A percentile compares a stretch with the other conserved stretches of the same genome.
phyloP scores from a whole-genome alignment of 2,113 vertebrate species.

The Myodes glareolus region DNA sequence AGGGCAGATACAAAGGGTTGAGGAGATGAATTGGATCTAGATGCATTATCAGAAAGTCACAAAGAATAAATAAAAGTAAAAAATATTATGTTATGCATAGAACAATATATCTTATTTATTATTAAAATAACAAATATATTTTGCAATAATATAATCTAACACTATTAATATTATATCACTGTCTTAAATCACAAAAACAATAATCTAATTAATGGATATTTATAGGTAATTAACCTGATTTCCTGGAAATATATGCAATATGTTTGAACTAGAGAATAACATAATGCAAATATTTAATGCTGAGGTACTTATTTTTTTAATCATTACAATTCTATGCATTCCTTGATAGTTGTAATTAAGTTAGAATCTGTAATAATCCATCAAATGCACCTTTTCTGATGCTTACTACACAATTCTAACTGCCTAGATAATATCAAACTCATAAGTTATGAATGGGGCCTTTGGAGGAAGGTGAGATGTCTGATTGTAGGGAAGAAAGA shows the following conservation, averaged over 20 bases:
- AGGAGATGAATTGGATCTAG: not conserved
- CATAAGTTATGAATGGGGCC: not conserved
- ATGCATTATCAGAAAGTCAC: not conserved
- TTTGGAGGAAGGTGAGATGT: not conserved
- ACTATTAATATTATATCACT: not conserved
- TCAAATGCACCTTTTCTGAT: not conserved
- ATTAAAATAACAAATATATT: not conserved
- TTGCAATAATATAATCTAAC: not conserved
- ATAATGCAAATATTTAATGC: not conserved
- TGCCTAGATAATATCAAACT: not conserved
- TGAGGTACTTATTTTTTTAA: not conserved
- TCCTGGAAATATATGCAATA: not conserved
- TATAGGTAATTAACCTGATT: not conserved
- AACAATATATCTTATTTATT: not conserved
- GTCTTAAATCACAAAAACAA: not conserved
- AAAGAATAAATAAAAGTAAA: not conserved
- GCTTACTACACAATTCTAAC: not conserved
- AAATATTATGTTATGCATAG: not conserved
- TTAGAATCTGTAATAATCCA: not conserved
- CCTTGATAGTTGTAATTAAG: not conserved
- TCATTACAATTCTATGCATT: not conserved
- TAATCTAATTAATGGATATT: not conserved
- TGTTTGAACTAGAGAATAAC: not conserved
- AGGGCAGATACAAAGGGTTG: not conserved
- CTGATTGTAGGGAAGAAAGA: not conserved